Base-by-base conservation (phyloP, 2,888 invertebrate genomes). In the Piscicola geometra region DNA sequence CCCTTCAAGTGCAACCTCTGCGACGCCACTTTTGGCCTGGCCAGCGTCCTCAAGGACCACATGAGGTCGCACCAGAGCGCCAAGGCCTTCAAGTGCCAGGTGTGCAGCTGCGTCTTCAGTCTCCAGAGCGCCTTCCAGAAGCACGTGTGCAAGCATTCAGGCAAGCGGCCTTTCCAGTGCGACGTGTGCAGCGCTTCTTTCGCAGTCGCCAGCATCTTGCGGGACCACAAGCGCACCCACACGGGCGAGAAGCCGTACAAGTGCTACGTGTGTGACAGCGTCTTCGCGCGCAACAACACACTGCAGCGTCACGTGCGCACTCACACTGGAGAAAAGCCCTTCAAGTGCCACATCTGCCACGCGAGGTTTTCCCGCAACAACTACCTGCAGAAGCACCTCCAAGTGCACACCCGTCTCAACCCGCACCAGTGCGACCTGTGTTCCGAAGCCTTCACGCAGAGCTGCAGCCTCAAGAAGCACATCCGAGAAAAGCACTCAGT, bases 161-260 rank as follows among this genome's bases (percentile, higher is more conserved):
- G 60, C 25, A 25, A 56, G 9, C 60, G 60, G n/a, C 60, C 60
- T 21, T 56, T 56, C 60, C 9, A 56, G 25, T 56, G 60, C n/a
- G 60, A 56, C 60, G 25, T 56, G 21, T 56, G 60, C n/a, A 5
- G n/a, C 60, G 60, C 60, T n/a, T 15, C 12, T 25, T 56, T 56
- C n/a, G 60, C 70, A 36, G 33, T 70, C 32, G 36, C 33, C 35
- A 70, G 50, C 60, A 56, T 56, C 25, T 56, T 56, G n/a, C 21
- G 60, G 3, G 60, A 9, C 1, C 71, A 71, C 52, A 71, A 47
- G n/a, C 41, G 52, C 25, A 71, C 47, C 15, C 71, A 71, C 52
- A 71, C 71, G 25, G 71, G 71, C 33, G 71, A 71, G 52, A 71
- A 71, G 33, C 71, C 52, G 50, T 71, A 71, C 71, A 71, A 52